Conservation (phyloP, 2,888 invertebrate genomes). For the Diaphora mendica region DNA sequence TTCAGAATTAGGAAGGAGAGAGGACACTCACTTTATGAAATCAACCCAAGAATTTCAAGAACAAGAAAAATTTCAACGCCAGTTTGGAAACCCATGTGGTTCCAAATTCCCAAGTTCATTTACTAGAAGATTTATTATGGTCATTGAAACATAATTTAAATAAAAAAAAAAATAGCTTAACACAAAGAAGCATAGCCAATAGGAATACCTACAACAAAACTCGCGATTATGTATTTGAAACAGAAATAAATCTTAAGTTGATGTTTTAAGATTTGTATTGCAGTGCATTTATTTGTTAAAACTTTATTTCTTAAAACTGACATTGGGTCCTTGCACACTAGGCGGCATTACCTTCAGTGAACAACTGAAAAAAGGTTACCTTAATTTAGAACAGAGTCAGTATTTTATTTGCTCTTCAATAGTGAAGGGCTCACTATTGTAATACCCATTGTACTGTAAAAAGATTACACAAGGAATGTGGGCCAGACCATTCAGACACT, state of each 20-base stretch:
- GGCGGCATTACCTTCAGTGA: constrained; percentile 76
- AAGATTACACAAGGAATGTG: constrained; percentile 82
- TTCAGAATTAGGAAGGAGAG: neutral
- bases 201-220: constrained; percentile 71
- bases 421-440: constrained; percentile 74
- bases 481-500: constrained; percentile 78
- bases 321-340: constrained; percentile 63
- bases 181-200: constrained; percentile 72
- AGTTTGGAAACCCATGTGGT: constrained; percentile 51
- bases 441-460: constrained; percentile 75
- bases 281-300: constrained; percentile 22
- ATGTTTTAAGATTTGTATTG: constrained; percentile 4
- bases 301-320: constrained; percentile 23
- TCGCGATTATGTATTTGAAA: constrained; percentile 8
- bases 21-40: neutral
- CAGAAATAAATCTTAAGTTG: constrained; percentile 10
- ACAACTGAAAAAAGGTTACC: constrained; percentile 76
- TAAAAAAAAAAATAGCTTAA: constrained; percentile 66
- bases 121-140: constrained; percentile 78
- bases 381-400: constrained; percentile 78
- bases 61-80: neutral
- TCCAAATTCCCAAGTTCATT: constrained; percentile 44
- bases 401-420: constrained; percentile 74
- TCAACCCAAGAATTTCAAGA: neutral
- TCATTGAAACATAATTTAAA: constrained; percentile 60